Conservation (phyloP, 2,113 vertebrate species). For the Pluvianellus socialis region DNA sequence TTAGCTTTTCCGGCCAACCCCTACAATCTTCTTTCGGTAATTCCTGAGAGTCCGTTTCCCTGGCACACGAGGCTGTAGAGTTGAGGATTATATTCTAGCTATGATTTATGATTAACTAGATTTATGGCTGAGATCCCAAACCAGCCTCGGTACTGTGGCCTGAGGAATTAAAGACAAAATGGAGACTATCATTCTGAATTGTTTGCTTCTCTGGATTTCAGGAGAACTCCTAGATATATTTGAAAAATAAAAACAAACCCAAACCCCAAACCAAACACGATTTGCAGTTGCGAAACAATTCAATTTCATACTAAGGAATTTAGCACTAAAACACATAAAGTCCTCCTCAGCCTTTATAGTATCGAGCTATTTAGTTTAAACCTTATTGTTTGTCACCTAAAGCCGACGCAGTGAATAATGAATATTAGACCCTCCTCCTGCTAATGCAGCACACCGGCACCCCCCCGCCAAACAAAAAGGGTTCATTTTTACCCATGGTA, state of each 20-base stretch:
- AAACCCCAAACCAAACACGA: neutral
- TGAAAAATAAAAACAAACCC: slow-evolving; percentile 49
- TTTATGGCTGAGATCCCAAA: slow-evolving; percentile 63
- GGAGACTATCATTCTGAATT: slow-evolving; percentile 45
- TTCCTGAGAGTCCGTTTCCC: slow-evolving; percentile 50
- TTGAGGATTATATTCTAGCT: slow-evolving; percentile 47
- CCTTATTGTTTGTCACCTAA: slow-evolving; percentile 46
- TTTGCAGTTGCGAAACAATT: slow-evolving; percentile 58
- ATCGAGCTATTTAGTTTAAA: slow-evolving; percentile 46
- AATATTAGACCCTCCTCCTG: neutral
- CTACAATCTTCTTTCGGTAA: slow-evolving; percentile 61
- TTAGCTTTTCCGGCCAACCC: neutral
- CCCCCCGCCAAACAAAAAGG: neutral
- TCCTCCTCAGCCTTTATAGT: slow-evolving; percentile 50
- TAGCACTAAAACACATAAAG: neutral
- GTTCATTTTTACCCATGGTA: slow-evolving; percentile 65
- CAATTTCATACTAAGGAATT: slow-evolving; percentile 38
- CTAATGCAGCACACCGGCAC: neutral
- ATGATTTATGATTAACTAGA: slow-evolving; percentile 71
- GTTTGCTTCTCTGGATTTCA: slow-evolving; percentile 39
- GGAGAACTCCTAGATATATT: slow-evolving; percentile 11
- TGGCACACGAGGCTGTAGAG: slow-evolving; percentile 29
- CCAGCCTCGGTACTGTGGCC: slow-evolving; percentile 8
- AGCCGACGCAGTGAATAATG: slow-evolving; percentile 50
- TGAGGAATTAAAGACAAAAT: slow-evolving; percentile 56